phyloP scores from a whole-genome alignment of 1,140 invertebrate genomes.

The Papilio aristodemus region DNA sequence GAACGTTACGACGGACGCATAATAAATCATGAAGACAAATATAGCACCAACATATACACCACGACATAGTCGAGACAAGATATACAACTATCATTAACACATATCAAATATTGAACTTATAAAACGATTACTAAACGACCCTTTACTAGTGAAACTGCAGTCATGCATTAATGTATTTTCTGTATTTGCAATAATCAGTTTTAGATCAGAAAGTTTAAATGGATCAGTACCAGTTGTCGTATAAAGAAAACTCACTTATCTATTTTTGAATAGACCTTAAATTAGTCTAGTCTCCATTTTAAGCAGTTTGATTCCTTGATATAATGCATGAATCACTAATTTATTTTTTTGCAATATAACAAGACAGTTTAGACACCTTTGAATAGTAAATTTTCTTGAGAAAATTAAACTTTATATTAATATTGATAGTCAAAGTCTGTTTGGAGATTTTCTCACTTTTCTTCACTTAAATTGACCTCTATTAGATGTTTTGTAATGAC shows the following conservation, averaged over 20 bases:
- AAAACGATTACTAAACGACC: slow-evolving; percentile 41
- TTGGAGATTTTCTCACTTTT: no score
- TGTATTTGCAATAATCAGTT: slow-evolving; percentile 21
- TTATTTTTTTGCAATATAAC: neutral
- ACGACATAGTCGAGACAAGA: slow-evolving; percentile 36
- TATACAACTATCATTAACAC: slow-evolving; percentile 44
- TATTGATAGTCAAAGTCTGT: no score
- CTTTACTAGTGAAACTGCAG: slow-evolving; percentile 37
- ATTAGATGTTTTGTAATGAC: no score
- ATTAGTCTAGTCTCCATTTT: neutral
- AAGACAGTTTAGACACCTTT: neutral
- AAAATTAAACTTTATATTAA: no score
- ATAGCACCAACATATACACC: slow-evolving; percentile 34
- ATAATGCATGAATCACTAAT: slow-evolving; percentile 1
- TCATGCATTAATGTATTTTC: slow-evolving; percentile 33
- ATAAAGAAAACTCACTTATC: slow-evolving; percentile 13
- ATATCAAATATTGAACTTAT: slow-evolving; percentile 40
- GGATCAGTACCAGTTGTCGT: slow-evolving; percentile 28
- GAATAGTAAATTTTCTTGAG: no score
- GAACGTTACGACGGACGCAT: slow-evolving; percentile 33
- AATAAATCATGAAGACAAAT: slow-evolving; percentile 35
- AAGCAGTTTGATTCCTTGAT: slow-evolving; percentile 14
- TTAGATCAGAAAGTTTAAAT: slow-evolving; percentile 29
- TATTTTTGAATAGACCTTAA: neutral
- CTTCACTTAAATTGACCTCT: no score